Conservation (phyloP, 2,113 vertebrate species). For the Ptilonorhynchus violaceus region DNA sequence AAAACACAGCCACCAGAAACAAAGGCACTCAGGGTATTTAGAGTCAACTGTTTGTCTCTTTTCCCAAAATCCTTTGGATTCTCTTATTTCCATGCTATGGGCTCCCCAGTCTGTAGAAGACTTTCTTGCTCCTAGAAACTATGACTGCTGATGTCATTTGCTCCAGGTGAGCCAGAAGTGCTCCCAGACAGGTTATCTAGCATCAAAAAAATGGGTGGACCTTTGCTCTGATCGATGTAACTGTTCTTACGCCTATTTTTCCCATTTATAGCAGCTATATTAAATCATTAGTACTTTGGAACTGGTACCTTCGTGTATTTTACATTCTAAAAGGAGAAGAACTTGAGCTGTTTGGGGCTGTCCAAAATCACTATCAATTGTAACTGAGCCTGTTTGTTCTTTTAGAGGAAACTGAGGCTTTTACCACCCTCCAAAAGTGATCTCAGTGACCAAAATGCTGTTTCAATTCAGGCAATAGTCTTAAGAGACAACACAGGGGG, state of each 20-base stretch:
- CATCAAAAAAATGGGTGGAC: background rate
- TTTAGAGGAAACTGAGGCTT: conserved; percentile 31
- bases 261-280: background rate
- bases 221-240: background rate
- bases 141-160: background rate
- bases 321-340: background rate
- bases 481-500: conserved; percentile 1
- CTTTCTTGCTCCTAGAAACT: background rate
- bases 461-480: conserved; percentile 33
- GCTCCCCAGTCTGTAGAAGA: background rate
- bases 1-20: background rate
- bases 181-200: background rate
- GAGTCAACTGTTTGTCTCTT: background rate
- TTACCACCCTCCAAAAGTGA: conserved; percentile 14
- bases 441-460: conserved; percentile 27
- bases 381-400: background rate
- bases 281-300: background rate
- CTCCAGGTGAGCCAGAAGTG: background rate
- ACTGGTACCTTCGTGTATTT: background rate
- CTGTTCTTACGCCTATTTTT: background rate
- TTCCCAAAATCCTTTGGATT: background rate
- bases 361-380: background rate
- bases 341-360: background rate
- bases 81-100: background rate
- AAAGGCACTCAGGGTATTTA: background rate